Percentiles rank a stretch among this genome's conserved stretches.
These are phyloP conservation scores for Hylaea fasciaria DNA, from an alignment of 2,888 invertebrate species.

Conservation along the genomic window DNA sequence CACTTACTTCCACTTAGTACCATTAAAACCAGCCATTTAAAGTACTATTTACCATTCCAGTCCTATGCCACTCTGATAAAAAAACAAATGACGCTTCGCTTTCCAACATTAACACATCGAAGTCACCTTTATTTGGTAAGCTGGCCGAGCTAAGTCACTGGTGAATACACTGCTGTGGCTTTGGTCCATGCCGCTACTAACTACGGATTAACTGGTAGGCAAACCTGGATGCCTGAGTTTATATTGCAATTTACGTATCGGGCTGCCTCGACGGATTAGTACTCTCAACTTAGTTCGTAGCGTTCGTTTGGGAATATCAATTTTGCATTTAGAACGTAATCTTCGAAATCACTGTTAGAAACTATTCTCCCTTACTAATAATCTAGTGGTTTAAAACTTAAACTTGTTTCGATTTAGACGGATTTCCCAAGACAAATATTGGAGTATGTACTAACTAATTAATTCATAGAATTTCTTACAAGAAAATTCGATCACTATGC, in stretches of 20 bases:
- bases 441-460: no score
- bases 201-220: slow-evolving; percentile 54
- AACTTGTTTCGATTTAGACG: no score
- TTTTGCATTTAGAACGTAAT: background rate
- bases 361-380: background rate
- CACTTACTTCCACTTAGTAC: no score
- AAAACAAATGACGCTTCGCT: no score
- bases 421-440: no score
- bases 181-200: slow-evolving; percentile 29
- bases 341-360: background rate
- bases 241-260: slow-evolving; percentile 43
- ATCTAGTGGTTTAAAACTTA: no score
- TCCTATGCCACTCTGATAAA: no score
- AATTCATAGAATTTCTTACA: no score
- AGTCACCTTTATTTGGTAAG: background rate
- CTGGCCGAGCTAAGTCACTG: slow-evolving; percentile 5
- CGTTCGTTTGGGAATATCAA: background rate
- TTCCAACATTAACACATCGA: no score
- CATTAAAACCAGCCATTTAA: no score
- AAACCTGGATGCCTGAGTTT: slow-evolving; percentile 37
- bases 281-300: background rate
- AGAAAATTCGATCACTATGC: no score
- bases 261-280: slow-evolving; percentile 12
- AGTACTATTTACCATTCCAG: no score
- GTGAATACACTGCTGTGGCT: slow-evolving; percentile 1